Evolutionary conservation across 92 coral and sea anemone species (phyloP), one percentile per base, ranked within the genome.

Genomic region (Epizoanthus illoricatus): DNA sequence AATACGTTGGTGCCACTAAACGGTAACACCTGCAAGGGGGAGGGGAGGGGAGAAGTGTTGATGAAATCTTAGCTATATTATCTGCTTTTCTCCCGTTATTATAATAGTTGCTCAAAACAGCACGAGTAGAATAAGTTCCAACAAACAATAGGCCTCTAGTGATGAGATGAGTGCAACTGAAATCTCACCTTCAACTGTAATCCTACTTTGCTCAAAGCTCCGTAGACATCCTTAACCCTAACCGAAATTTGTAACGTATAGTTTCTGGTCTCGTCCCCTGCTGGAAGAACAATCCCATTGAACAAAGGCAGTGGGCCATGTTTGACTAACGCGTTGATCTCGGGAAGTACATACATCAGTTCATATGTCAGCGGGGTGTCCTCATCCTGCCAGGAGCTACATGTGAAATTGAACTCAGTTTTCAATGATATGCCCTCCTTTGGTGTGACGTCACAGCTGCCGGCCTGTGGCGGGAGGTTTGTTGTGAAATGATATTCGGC

Each of bases 381-480:
- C 21, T 93, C 95, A 79, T 93, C 97, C 17, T 65, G 75, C 98
- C 98, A 95, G 61, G 59, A 82, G 15, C 71, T 67, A 55, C 98
- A 95, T 8, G 89, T 85, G 60, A 93, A 89, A 28, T 21, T 61
- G 69, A 93, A 91, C 16, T 67, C 87, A 20, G 97, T 91, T 57
- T 81, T 61, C 83, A 90, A 80, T 57, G 90, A 92, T 39, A 74
- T 65, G 68, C 94, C 94, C 62, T 84, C 86, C 8, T 33, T 79
- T 5, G 97, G 97, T 0, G 69, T 85, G 80, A 93, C 88, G 56
- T 56, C 89, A 88, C 98, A 95, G 52, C 55, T 41, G 36, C 98
- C 98, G 15, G 74, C 84, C 2, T 47, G 76, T 56, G 98, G 98
- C 13, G 97, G 94, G 18, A 87, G 75, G 62, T 91, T 95, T 75